Conservation (phyloP, 2,888 invertebrate genomes). For the Apomyelois bistriatella region DNA sequence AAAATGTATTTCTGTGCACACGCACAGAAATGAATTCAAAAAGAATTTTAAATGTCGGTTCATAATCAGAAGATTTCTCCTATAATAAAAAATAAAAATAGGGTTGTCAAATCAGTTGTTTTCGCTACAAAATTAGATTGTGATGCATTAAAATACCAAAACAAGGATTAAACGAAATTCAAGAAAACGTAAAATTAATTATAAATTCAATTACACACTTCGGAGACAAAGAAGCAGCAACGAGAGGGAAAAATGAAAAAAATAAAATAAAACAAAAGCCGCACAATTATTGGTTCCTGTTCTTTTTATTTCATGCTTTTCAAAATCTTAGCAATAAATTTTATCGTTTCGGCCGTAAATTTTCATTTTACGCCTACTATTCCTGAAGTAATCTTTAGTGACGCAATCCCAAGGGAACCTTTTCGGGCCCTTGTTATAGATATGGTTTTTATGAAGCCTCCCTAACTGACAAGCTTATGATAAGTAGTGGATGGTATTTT, state of each 20-base stretch:
- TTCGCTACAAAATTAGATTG: too few species aligned
- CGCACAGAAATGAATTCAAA: too few species aligned
- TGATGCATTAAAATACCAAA: too few species aligned
- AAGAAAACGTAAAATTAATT: neutral
- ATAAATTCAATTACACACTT: neutral
- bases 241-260: neutral
- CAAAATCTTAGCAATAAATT: constrained; percentile 33
- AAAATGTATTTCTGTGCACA: too few species aligned
- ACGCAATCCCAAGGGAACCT: constrained; percentile 28
- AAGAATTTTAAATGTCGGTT: too few species aligned
- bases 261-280: constrained; percentile 9
- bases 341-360: constrained; percentile 30
- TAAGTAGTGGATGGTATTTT: constrained; percentile 13
- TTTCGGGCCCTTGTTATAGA: constrained; percentile 17
- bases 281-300: constrained; percentile 9
- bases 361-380: constrained; percentile 39
- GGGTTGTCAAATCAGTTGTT: too few species aligned
- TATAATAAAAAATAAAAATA: too few species aligned
- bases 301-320: constrained; percentile 8
- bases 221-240: neutral
- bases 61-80: too few species aligned
- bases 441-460: constrained; percentile 16
- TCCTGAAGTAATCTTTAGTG: constrained; percentile 33
- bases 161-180: too few species aligned
- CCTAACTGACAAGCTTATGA: constrained; percentile 16